A percentile compares a stretch with the other conserved stretches of the same genome.
Evolutionary conservation across 2,113 vertebrate species (phyloP).

Genomic region (Arizona elegans): DNA sequence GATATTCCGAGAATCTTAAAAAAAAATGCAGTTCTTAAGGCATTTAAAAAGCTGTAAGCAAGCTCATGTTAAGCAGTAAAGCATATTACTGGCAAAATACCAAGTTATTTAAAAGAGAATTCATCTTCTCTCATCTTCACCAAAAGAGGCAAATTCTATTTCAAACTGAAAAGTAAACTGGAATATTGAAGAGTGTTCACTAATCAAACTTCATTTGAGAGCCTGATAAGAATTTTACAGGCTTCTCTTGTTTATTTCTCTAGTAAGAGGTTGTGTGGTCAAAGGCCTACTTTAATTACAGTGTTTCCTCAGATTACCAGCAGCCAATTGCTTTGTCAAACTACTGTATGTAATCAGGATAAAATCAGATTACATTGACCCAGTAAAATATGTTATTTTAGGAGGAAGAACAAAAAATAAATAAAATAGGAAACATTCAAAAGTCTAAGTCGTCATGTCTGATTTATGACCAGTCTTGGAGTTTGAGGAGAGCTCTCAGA

Average conservation of each 20-base stretch:
- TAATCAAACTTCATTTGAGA: slow-evolving; percentile 5
- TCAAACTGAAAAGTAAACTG: not conserved
- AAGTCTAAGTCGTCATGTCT: not conserved
- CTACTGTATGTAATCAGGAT: not conserved
- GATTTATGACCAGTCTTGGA: not conserved
- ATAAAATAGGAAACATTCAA: not conserved
- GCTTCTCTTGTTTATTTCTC: not conserved
- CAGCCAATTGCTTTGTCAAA: not conserved
- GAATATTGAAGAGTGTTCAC: not conserved
- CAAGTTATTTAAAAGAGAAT: not conserved
- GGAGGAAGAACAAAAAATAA: no score
- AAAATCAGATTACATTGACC: not conserved
- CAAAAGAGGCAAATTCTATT: not conserved
- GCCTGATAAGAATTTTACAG: not conserved
- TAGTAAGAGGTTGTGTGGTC: not conserved
- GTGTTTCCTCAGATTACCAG: not conserved
- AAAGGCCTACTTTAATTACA: not conserved
- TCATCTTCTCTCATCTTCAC: not conserved
- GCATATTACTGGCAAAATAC: not conserved
- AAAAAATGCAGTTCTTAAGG: not conserved
- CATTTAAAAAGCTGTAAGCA: not conserved
- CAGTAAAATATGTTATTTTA: not conserved
- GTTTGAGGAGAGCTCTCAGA: not conserved
- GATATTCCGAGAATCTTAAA: not conserved
- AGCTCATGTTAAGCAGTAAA: not conserved